Base-by-base conservation (phyloP, 2,113 vertebrate species). In the Amia ocellicauda region DNA sequence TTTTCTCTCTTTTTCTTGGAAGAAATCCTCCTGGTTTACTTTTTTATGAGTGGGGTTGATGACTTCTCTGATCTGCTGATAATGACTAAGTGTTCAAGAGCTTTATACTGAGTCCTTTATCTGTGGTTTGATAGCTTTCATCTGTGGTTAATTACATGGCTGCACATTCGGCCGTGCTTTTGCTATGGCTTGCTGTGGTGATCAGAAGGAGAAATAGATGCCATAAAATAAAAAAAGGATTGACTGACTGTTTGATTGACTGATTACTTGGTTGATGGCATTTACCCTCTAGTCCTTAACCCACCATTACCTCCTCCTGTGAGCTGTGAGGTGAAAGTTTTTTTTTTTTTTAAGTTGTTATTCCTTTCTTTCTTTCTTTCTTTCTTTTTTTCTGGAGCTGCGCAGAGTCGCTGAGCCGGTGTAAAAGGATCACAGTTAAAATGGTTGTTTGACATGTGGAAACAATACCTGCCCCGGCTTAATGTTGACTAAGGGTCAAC, bases 371-470 rank as follows among this genome's bases (percentile, higher is more conserved):
- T n/a, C n/a, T n/a, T n/a, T n/a, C n/a, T n/a, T n/a, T n/a, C n/a
- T n/a, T n/a, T n/a, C n/a, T n/a, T n/a, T n/a, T n/a, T n/a, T 5
- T 17, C 47, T 50, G 8, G 47, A 5, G 16, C 23, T 13, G 41
- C 4, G 22, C 16, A 14, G 47, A 63, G 62, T 36, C 22, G 26
- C 52, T 59, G 57, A 71, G 70, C 65, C 71, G 71, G 76, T 82
- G 78, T 78, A 41, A 73, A 73, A 58, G 71, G 74, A 78, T 86
- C 78, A 80, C 56, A 26, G 57, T 71, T 71, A 79, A 74, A 74
- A 62, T 43, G 56, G 40, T 50, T 72, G 78, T 75, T 80, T 83
- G 82, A 85, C 77, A 78, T 75, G 70, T 66, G 45, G 50, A 78
- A 73, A 83, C 83, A 83, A 85, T 79, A 80, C 78, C 74, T 75